Percentiles rank a stretch among this genome's conserved stretches.
These are phyloP conservation scores for Phoenicopterus ruber DNA, from an alignment of 2,113 vertebrate species.

Conservation along the genomic window DNA sequence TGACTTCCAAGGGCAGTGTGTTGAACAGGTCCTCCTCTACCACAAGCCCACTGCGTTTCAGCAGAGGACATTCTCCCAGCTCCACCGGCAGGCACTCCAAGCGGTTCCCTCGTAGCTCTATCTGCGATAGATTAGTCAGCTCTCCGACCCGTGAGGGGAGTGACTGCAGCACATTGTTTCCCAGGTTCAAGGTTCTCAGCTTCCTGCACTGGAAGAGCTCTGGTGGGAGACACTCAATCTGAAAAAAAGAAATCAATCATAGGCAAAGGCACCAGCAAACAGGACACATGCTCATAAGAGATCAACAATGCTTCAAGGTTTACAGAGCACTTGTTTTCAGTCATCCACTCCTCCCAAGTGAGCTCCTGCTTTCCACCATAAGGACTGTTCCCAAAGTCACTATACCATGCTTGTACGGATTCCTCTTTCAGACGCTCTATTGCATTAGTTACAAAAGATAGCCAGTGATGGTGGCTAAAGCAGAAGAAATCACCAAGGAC, in stretches of 20 bases:
- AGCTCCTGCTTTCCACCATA: not conserved
- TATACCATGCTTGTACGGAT: not conserved
- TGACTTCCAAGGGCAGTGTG: constrained; percentile 90
- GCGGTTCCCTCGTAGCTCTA: constrained; percentile 93
- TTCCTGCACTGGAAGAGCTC: constrained; percentile 98
- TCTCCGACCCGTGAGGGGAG: constrained; percentile 91
- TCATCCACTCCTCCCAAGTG: not conserved
- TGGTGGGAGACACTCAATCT: constrained; percentile 92
- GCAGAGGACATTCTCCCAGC: constrained; percentile 89
- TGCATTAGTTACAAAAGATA: not conserved
- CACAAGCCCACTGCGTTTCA: constrained; percentile 89
- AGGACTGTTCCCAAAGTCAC: not conserved
- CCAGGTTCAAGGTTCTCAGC: constrained; percentile 90
- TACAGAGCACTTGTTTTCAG: not conserved
- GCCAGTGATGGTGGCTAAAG: not conserved
- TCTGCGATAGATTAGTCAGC: constrained; percentile 87
- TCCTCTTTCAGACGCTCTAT: not conserved
- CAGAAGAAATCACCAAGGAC: not conserved
- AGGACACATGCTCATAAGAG: not conserved
- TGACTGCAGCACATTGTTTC: constrained; percentile 90
- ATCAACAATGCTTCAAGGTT: not conserved
- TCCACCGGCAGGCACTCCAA: constrained; percentile 94
- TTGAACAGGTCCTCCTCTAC: constrained; percentile 96
- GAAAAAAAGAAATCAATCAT: not conserved
- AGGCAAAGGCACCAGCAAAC: not conserved